Base-by-base conservation (phyloP, 2,888 invertebrate genomes). In the Eupeodes luniger region DNA sequence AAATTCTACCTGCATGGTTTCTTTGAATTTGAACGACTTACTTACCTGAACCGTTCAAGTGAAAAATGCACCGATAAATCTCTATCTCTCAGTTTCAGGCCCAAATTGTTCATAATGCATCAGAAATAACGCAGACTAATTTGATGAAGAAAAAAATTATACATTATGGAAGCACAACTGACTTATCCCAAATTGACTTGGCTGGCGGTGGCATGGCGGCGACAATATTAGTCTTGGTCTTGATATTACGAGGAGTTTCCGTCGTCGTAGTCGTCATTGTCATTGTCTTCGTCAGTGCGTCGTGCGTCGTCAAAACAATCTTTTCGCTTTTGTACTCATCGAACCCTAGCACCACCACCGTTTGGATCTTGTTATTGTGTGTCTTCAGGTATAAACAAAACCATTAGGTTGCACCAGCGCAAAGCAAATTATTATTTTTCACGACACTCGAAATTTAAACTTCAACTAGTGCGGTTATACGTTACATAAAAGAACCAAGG, bases 401-500 rank as follows among this genome's bases (percentile, higher is more conserved):
- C 76, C 76, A 87, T 87, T 87, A 87, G 74, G 49, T 80, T 66
- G 70, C 72, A 83, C 61, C 72, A 77, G 80, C 78, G 78, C 76
- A 84, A 34, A 79, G 70, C 34, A 78, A 82, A 87, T 81, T 84
- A 57, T 72, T 84, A 57, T 77, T 27, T 27, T 27, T 74, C 72
- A 64, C 55, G 61, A 40, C 53, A 70, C 61, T 64, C 59, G 72
- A 40, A 36, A 44, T 10, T 34, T 40, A 51, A 64, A 59, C 64
- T 44, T 34, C 10, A 4, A 19, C 55, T 14, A 34, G 16, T 27
- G 19, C 19, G 34, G 27, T 5, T 1, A 2, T 9, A 40, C 40
- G 16, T 12, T 61, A 70, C 77, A 84, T 87, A 87, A 77, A 87
- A 84, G 84, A 66, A 51, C 62, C 87, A 84, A 87, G 87, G 87